phyloP scores from a whole-genome alignment of 2,113 vertebrate species.

The Lepisosteus oculatus region DNA sequence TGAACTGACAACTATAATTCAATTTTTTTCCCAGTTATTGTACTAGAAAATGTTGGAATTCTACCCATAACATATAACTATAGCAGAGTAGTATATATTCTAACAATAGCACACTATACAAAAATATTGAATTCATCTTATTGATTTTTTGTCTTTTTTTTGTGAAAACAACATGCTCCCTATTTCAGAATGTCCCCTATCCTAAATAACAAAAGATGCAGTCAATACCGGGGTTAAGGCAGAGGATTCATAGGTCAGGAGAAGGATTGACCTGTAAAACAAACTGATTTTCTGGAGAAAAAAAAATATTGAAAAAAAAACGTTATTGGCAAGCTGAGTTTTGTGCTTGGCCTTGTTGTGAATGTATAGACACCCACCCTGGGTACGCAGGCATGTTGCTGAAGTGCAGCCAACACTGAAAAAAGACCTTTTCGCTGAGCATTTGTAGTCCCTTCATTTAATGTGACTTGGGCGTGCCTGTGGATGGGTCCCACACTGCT shows the following conservation, averaged over 20 bases:
- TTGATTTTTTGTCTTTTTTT: constrained; percentile 10
- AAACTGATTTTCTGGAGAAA: not conserved
- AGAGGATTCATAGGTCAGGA: not conserved
- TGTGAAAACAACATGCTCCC: not conserved
- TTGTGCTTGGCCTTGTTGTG: not conserved
- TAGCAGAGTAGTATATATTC: constrained; percentile 7
- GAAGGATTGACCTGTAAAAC: not conserved
- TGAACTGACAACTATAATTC: not conserved
- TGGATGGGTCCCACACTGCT: too few species aligned
- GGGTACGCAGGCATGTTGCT: too few species aligned
- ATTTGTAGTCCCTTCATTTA: too few species aligned
- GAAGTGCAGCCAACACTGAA: too few species aligned
- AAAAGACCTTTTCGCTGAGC: too few species aligned
- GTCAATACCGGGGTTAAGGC: not conserved
- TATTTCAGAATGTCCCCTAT: not conserved
- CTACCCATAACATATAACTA: not conserved
- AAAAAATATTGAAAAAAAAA: not conserved
- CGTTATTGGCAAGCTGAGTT: not conserved
- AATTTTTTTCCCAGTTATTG: constrained; percentile 18
- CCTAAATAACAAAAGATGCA: not conserved
- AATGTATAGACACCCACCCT: too few species aligned
- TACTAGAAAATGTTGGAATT: not conserved
- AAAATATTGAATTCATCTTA: constrained; percentile 3
- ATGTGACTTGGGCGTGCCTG: too few species aligned
- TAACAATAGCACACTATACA: not conserved